Evolutionary conservation across 2,113 vertebrate genomes (phyloP), one percentile per base, ranked within the genome.

Genomic region (Antigone vipio): DNA sequence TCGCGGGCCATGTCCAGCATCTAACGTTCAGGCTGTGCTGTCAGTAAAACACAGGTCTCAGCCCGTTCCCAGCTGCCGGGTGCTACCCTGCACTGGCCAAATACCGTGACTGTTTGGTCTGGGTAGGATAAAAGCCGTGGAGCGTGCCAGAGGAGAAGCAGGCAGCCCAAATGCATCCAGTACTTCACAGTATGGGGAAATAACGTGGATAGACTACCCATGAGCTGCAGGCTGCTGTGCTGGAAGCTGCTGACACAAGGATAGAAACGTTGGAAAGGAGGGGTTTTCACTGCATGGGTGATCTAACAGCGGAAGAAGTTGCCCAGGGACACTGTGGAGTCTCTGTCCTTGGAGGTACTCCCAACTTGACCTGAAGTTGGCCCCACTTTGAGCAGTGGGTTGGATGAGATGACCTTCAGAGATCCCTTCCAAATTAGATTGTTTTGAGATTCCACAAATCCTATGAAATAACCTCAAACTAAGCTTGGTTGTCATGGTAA

Each of bases 1-100:
- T 35, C 1, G 0, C 3, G 1, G 55, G 19, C 26, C 9, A 4
- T 30, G 50, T 63, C 42, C 47, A 52, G 42, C 1, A 0, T 19
- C 42, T 11, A 17, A 15, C 17, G 8, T 6, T 50, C n/a, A 69
- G 38, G 7, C 20, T 24, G 20, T 15, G 23, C 26, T 88, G 58
- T 40, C 42, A 20, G 53, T 27, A 63, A 53, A 83, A 68, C 9
- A 29, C 9, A 23, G 21, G 32, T 58, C 16, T 29, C 30, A 73
- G 19, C 18, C 24, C 1, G 0, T 16, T 42, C 23, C 14, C 40
- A 58, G 60, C 8, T 47, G 62, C 5, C 16, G 26, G 17, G 16
- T 76, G 15, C 24, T 38, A 16, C 30, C 12, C 14, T 92, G 23
- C 59, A 22, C 6, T 3, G 2, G 60, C 30, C 32, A 44, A 53